Percentiles rank a stretch among this genome's conserved stretches.
Conservation (phyloP, 2,888 invertebrate genomes). For the Tetragonula carbonaria region DNA sequence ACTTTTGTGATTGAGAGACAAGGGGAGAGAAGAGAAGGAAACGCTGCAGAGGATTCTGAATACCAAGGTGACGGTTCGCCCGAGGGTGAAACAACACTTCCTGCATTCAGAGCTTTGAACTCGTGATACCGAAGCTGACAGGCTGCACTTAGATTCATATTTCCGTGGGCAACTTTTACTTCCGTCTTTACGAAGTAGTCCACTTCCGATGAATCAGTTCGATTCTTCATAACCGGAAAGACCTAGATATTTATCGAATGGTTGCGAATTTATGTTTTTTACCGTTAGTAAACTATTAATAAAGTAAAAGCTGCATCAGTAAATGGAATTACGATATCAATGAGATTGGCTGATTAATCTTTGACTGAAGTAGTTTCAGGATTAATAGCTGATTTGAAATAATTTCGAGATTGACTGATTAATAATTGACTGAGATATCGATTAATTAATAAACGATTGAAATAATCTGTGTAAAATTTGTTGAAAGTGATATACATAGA, state of each 20-base stretch:
- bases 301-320: no score
- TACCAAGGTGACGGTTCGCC: conserved; percentile 69
- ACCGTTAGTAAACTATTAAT: no score
- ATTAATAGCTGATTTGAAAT: no score
- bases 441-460: no score
- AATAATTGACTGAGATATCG: no score
- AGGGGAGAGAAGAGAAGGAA: conserved; percentile 28
- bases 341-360: no score
- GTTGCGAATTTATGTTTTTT: neutral
- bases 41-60: conserved; percentile 55
- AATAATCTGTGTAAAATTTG: no score
- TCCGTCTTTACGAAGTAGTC: conserved; percentile 31
- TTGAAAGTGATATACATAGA: neutral
- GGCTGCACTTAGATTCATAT: conserved; percentile 43
- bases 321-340: no score
- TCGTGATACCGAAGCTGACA: conserved; percentile 42
- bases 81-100: conserved; percentile 65
- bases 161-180: conserved; percentile 50
- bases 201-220: neutral
- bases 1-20: neutral
- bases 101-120: conserved; percentile 74
- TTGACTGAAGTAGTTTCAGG: neutral
- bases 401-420: no score
- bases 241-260: neutral
- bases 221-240: neutral